A percentile compares a stretch with the other conserved stretches of the same genome.
Evolutionary conservation across 1,140 invertebrate genomes (phyloP).

Genomic region (Heliconius himera): DNA sequence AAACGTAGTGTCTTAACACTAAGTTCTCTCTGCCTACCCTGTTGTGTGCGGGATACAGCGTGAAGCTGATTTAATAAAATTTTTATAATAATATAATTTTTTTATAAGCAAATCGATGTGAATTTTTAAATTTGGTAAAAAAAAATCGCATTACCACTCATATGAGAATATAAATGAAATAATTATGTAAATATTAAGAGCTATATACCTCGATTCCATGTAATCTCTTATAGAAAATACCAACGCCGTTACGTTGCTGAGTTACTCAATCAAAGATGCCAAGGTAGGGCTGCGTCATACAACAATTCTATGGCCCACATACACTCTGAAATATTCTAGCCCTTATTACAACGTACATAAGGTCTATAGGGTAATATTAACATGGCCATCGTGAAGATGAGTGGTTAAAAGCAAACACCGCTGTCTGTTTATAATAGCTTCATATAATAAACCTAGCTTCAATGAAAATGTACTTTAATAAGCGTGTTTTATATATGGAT

Average conservation of each 20-base stretch:
- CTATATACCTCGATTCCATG: not conserved
- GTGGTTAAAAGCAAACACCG: constrained; percentile 12
- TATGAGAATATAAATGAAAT: not conserved
- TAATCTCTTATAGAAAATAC: constrained; percentile 34
- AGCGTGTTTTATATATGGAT: not conserved
- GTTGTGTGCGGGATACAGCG: too few species aligned
- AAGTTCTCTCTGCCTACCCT: too few species aligned
- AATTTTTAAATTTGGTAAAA: not conserved
- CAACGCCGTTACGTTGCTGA: constrained; percentile 34
- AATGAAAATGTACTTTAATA: not conserved
- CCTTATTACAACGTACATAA: constrained; percentile 12
- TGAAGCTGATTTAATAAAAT: too few species aligned
- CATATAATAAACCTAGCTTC: not conserved
- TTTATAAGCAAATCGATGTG: not conserved
- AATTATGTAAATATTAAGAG: not conserved
- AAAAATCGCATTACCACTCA: not conserved
- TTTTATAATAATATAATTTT: too few species aligned
- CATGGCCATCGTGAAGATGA: not conserved
- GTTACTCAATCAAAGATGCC: constrained; percentile 44
- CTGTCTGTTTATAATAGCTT: not conserved
- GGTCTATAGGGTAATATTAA: not conserved
- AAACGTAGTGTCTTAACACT: too few species aligned
- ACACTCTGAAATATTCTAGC: constrained; percentile 11
- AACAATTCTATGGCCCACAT: constrained; percentile 34
- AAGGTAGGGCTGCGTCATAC: constrained; percentile 43